Base-by-base conservation (phyloP, 2,113 vertebrate genomes). In the Tringa solitaria region DNA sequence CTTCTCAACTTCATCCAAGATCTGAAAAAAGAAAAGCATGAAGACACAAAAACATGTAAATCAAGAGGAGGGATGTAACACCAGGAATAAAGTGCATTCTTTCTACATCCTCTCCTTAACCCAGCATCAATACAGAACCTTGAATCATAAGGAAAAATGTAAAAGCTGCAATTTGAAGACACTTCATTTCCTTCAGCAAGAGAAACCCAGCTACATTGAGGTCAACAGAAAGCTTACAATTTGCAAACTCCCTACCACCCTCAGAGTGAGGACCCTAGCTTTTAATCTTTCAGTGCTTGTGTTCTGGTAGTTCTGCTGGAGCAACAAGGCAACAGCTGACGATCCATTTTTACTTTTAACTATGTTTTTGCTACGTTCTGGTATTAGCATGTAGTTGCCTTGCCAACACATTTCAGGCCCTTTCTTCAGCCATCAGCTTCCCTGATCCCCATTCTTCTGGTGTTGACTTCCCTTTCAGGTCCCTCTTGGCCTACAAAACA, bases 1-100 rank as follows among this genome's bases (percentile, higher is more conserved):
- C 96, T 99, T 99, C 95, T 99, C 99, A 87, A 99, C 99, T 90
- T 99, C 99, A 90, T 99, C 99, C 97, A 99, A 97, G 95, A 99
- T 99, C 99, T 99, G 96, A 60, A 60, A 61, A 26, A 85, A 92
- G 74, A 64, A 59, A 93, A 79, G 75, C 48, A 85, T 5, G 27
- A 65, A 73, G 53, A 75, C 57, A 65, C 17, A 86, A 68, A 81
- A 43, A 1, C 8, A 18, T 2, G 50, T 17, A 72, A 75, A 72
- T 48, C 27, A 63, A n/a, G n/a, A 89, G 16, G 16, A 77, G 19
- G 14, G 24, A 82, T 19, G 24, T 24, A 85, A 74, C 20, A 69
- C 4, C 60, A 84, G 7, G 22, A 88, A 70, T n/a, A 12, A 84
- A 78, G 22, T 5, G 5, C 24, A 57, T 30, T 54, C 53, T 54